phyloP scores from a whole-genome alignment of 2,797 vertebrate species.

The Pangasius mekongensis region DNA sequence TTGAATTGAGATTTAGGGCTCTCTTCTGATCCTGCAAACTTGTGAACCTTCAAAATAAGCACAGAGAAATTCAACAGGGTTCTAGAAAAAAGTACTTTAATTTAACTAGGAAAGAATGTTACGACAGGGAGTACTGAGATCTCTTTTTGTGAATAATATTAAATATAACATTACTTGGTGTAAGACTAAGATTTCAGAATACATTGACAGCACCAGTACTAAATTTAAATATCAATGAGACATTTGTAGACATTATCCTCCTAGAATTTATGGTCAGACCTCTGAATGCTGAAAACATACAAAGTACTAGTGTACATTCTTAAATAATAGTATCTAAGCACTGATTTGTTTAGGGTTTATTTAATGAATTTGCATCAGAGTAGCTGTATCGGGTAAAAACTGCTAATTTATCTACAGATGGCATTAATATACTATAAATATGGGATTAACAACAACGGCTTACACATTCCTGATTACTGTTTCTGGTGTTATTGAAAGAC shows the following conservation, averaged over 20 bases:
- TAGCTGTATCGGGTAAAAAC: background rate
- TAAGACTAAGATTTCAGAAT: background rate
- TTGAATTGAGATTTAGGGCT: constrained; percentile 43
- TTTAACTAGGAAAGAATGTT: background rate
- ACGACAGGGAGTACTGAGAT: background rate
- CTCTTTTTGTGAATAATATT: background rate
- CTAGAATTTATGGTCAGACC: background rate
- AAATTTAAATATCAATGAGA: background rate
- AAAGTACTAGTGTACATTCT: background rate
- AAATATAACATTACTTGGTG: background rate
- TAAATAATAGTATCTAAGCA: background rate
- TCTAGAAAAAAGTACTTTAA: background rate
- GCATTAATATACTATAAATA: background rate
- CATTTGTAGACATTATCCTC: background rate
- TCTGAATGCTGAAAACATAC: background rate
- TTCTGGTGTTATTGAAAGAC: background rate
- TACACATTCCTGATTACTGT: background rate
- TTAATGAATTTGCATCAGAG: background rate
- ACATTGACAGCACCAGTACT: background rate
- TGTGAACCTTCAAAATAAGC: constrained; percentile 39
- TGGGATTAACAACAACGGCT: background rate
- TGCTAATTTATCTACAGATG: background rate
- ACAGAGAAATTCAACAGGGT: constrained; percentile 33
- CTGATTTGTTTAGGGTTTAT: background rate
- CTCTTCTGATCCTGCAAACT: constrained; percentile 42